Conservation (phyloP, 2,113 vertebrate species). For the Alaudala cheleensis region DNA sequence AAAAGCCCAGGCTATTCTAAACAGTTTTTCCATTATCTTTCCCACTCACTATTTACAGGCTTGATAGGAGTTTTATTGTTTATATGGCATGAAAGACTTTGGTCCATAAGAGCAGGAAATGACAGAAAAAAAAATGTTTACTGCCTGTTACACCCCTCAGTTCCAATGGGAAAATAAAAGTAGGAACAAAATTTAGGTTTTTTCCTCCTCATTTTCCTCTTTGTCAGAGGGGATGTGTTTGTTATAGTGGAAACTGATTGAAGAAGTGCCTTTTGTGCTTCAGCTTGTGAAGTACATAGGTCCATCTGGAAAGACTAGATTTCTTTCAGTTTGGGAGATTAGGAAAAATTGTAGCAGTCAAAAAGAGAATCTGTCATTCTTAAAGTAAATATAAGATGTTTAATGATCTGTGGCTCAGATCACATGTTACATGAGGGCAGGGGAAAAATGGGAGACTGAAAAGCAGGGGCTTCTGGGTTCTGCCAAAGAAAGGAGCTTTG, state of each 20-base stretch:
- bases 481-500: not conserved
- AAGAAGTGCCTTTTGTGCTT: not conserved
- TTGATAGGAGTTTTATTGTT: not conserved
- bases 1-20: not conserved
- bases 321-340: not conserved
- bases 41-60: not conserved
- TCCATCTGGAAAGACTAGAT: not conserved
- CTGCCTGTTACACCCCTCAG: not conserved
- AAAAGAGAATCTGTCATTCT: not conserved
- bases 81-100: not conserved
- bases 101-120: slow-evolving; percentile 36
- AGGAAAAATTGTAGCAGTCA: not conserved
- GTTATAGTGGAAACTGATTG: not conserved
- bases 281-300: not conserved
- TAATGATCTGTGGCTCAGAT: not conserved
- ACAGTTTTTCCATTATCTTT: not conserved
- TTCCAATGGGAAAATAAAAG: slow-evolving; percentile 30
- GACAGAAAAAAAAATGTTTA: not conserved
- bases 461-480: not conserved
- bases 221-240: not conserved
- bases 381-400: not conserved
- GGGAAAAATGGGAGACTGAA: not conserved
- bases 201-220: not conserved
- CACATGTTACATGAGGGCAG: not conserved
- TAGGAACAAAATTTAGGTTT: not conserved